Base-by-base conservation (phyloP, 2,888 invertebrate genomes). In the Spatulosminthurus flaviceps region DNA sequence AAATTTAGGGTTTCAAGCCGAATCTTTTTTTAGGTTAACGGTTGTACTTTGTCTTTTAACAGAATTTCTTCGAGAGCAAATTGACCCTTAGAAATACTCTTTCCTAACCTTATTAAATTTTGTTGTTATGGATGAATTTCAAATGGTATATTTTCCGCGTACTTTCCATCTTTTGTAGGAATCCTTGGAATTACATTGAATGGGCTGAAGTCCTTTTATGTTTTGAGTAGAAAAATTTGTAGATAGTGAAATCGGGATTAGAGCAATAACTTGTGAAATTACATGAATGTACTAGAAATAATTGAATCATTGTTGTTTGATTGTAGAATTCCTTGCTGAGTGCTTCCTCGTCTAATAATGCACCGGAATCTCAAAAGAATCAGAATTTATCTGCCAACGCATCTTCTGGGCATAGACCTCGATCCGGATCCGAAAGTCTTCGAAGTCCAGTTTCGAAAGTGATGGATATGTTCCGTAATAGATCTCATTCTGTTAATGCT, bases 391-490 rank as follows among this genome's bases (percentile, higher is more conserved):
- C 79, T 60, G 78, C 81, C 79, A 79, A 81, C 67, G 80, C 82
- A 64, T 84, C n/a, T n/a, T n/a, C 84, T 28, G 83, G 82, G 72
- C 84, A 84, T 80, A 83, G 85, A 75, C 84, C 85, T 67, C 81
- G 84, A 9, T 84, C 86, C 19, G 90, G 91, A 7, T 92, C 92
- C 0, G 91, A 92, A 84, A 89, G 89, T 77, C 83, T 84, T 42
- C 41, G 84, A 80, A 93, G 94, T 86, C 94, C 95, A 1, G 95
- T 96, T 90, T 93, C 94, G 83, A 95, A 95, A 90, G 95, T 96
- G 73, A 95, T 95, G 92, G 95, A 96, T 88, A 93, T 95, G 87
- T 95, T 96, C 88, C 91, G 95, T 80, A 92, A 92, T 88, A 90
- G 93, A 84, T 92, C 93, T 80, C 92, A 93, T 87, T 92, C 91